Evolutionary conservation across 2,888 invertebrate species (phyloP).

Genomic region (Ischnus inquisitorius): DNA sequence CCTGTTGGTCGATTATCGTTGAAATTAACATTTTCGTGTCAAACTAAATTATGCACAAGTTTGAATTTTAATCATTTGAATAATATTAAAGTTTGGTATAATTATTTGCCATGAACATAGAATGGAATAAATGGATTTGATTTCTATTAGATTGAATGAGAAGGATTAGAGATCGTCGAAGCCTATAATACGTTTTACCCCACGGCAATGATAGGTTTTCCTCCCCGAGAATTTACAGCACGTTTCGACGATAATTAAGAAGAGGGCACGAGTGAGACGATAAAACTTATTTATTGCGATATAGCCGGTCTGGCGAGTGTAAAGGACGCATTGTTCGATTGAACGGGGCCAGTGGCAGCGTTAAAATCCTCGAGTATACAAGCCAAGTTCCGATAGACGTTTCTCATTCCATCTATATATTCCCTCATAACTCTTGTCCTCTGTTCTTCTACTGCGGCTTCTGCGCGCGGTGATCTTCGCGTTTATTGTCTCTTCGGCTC

Average conservation of each 20-base stretch:
- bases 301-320: neutral
- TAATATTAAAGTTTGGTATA: no score
- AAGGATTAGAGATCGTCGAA: slow-evolving; percentile 28
- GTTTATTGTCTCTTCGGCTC: slow-evolving; percentile 53
- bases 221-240: slow-evolving; percentile 20
- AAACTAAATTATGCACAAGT: no score
- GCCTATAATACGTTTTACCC: slow-evolving; percentile 31
- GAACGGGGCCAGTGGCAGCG: neutral
- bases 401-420: slow-evolving; percentile 38
- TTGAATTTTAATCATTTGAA: no score
- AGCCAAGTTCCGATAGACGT: slow-evolving; percentile 52
- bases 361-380: slow-evolving; percentile 4
- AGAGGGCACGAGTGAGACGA: slow-evolving; percentile 22
- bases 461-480: slow-evolving; percentile 26
- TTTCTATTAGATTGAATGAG: neutral
- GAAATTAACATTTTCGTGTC: no score
- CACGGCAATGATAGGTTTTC: slow-evolving; percentile 6
- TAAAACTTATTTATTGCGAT: slow-evolving; percentile 37
- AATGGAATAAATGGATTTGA: neutral
- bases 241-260: slow-evolving; percentile 34
- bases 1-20: no score
- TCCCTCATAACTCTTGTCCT: slow-evolving; percentile 41
- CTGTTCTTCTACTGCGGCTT: neutral
- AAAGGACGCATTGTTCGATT: slow-evolving; percentile 22
- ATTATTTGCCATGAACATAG: neutral